Conservation (phyloP, 2,888 invertebrate species). For the Melanotus villosus region DNA sequence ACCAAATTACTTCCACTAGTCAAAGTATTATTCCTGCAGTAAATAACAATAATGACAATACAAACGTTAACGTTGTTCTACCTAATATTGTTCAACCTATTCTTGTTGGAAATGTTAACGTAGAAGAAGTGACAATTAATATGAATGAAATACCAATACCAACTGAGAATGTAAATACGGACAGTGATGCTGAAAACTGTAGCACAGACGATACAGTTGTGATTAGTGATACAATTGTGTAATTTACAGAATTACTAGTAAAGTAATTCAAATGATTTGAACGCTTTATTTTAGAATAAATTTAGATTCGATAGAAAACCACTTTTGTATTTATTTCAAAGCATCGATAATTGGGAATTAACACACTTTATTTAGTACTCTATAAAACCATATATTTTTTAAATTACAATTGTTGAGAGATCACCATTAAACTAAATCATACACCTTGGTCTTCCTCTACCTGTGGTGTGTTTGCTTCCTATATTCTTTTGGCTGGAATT, state of each 20-base stretch:
- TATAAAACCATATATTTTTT: no score
- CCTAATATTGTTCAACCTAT: not conserved
- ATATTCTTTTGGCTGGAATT: no score
- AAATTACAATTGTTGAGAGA: no score
- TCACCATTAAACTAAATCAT: no score
- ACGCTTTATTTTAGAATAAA: no score
- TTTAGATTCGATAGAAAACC: no score
- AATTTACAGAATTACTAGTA: not conserved
- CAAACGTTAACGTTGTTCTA: not conserved
- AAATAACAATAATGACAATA: not conserved
- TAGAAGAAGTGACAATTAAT: not conserved
- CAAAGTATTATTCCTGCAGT: conserved; percentile 7
- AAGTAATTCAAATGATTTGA: no score
- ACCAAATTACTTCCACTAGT: conserved; percentile 1
- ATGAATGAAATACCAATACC: conserved; percentile 2
- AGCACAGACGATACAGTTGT: not conserved
- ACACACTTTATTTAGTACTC: no score
- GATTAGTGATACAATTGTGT: conserved; percentile 19
- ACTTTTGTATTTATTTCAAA: no score
- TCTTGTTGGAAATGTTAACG: not conserved
- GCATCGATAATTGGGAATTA: no score
- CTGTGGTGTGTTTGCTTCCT: no score
- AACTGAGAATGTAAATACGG: not conserved
- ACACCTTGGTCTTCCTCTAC: no score
- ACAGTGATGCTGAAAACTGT: not conserved